Evolutionary conservation across 1,140 invertebrate genomes (phyloP), one percentile per base, ranked within the genome.

Genomic region (Cardiocondyla obscurior): DNA sequence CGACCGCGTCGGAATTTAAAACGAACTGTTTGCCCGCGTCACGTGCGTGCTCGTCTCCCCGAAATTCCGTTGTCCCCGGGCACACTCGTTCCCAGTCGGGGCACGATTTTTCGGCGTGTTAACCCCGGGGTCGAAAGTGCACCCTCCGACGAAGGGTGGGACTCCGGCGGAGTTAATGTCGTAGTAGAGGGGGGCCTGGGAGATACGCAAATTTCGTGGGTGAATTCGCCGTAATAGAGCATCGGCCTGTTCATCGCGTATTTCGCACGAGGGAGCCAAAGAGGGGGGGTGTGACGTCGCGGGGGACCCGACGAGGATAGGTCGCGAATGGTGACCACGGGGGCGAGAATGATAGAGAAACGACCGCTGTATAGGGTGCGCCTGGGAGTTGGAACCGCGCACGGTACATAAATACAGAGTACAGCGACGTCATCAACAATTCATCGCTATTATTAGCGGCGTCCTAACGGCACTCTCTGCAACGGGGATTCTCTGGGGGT

Each of bases 371-470:
- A 10, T 60, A 73, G 64, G 8, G 49, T n/a, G 53, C 70, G 62
- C 36, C 74, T 65, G 84, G 62, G 77, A 74, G 81, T 83, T 85
- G 64, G 39, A 36, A 72, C 36, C 36, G 64, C 46, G 64, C 58
- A 72, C 16, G 72, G 79, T 79, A 90, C 89, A 90, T 90, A 90
- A 90, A 90, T 90, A 90, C 85, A 90, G 89, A 90, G 87, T 90
- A 87, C 87, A 65, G 33, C 76, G 87, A 82, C 82, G 73, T 84
- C 84, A 90, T 90, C 89, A 90, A 90, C 89, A 90, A 90, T 90
- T 90, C 89, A 90, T 90, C 89, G 89, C 89, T 90, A 90, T 90
- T 90, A 90, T 90, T 89, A 90, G 89, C 64, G 83, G 81, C 77
- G 65, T 86, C 51, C 82, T 88, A 82, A 87, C 86, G 69, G 46